Conservation (phyloP, 2,797 vertebrate species). For the Centroberyx gerrardi region DNA sequence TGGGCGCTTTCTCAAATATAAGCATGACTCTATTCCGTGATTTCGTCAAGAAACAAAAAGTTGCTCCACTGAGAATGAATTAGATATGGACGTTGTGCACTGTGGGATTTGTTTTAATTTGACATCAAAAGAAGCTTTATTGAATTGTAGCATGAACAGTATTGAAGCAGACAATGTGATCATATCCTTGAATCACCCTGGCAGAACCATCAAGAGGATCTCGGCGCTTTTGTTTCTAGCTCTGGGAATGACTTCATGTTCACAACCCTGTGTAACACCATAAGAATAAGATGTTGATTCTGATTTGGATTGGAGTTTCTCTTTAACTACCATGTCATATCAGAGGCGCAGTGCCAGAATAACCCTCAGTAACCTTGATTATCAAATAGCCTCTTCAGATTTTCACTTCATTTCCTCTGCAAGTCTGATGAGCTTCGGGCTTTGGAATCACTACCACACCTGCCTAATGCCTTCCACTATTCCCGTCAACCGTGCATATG, state of each 20-base stretch:
- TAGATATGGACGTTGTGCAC: not conserved
- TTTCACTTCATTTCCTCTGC: slow-evolving; percentile 56
- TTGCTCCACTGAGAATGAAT: not conserved
- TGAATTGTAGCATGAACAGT: not conserved
- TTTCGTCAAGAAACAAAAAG: not conserved
- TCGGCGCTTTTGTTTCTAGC: not conserved
- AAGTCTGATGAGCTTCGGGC: slow-evolving; percentile 61
- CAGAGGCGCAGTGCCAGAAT: slow-evolving; percentile 22
- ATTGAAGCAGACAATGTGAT: no score
- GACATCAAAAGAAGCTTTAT: not conserved
- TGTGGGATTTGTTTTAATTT: not conserved
- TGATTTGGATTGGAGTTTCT: slow-evolving; percentile 7
- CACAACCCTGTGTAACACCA: not conserved
- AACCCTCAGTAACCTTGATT: slow-evolving; percentile 43
- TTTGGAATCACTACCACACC: slow-evolving; percentile 29
- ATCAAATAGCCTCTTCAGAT: slow-evolving; percentile 40
- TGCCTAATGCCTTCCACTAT: slow-evolving; percentile 37
- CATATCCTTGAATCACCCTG: no score
- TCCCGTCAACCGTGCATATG: slow-evolving; percentile 11
- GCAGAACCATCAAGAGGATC: not conserved
- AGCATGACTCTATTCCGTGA: not conserved
- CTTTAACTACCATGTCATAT: slow-evolving; percentile 23
- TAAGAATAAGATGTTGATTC: slow-evolving; percentile 10
- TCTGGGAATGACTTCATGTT: not conserved
- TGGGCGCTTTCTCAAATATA: no score